Evolutionary conservation across 2,888 invertebrate genomes (phyloP).

Genomic region (Drosophila engyochracea): DNA sequence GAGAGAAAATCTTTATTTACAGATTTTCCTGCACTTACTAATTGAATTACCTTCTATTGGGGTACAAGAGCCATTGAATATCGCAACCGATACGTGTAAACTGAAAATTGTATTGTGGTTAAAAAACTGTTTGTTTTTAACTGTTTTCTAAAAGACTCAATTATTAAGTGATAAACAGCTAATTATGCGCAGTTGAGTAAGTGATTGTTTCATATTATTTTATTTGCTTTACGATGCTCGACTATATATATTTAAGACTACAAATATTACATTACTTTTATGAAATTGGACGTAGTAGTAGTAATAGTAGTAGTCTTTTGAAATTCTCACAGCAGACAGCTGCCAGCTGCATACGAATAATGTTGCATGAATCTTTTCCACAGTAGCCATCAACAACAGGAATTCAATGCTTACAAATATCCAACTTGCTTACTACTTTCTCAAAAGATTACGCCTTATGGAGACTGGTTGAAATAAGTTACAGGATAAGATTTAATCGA

Average conservation of each 20-base stretch:
- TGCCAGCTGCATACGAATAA: not conserved
- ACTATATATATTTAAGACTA: not conserved
- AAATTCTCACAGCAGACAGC: too few species aligned
- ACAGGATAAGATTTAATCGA: not conserved
- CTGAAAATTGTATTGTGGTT: not conserved
- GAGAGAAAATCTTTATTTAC: slow-evolving; percentile 7
- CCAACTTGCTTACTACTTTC: not conserved
- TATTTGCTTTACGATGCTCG: not conserved
- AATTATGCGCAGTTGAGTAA: not conserved
- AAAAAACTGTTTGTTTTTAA: not conserved
- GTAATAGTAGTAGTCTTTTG: too few species aligned
- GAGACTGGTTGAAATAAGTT: not conserved
- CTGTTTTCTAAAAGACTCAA: not conserved
- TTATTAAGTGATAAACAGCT: not conserved
- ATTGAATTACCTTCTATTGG: not conserved
- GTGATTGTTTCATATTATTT: not conserved
- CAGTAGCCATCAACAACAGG: not conserved
- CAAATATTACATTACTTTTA: not conserved
- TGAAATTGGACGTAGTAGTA: too few species aligned
- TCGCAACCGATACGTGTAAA: not conserved
- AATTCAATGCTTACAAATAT: not conserved
- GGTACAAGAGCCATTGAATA: not conserved
- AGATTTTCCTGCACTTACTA: not conserved
- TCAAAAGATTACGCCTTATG: not conserved
- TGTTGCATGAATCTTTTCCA: not conserved